Evolutionary conservation across 1,140 invertebrate species (phyloP).

Genomic region (Dreissena rostriformis): DNA sequence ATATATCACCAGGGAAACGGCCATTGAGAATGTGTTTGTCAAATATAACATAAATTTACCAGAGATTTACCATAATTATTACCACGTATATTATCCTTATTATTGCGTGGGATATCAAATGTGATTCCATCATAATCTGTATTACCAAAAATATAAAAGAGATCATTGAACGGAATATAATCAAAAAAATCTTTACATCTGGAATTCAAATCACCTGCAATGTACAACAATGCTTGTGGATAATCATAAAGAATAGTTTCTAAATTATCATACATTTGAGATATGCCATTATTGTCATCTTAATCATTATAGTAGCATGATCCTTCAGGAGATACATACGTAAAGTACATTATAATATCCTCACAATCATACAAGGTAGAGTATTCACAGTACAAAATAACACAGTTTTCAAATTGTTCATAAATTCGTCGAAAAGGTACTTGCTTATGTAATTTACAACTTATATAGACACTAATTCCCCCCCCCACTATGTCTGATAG

Average conservation of each 20-base stretch:
- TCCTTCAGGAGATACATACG: conserved; percentile 1
- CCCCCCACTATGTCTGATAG: no score
- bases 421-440: neutral
- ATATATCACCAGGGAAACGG: conserved; percentile 21
- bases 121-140: conserved; percentile 19
- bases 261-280: neutral
- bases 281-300: conserved; percentile 20
- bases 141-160: conserved; percentile 28
- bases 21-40: conserved; percentile 31
- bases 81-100: conserved; percentile 9
- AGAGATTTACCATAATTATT: conserved; percentile 27
- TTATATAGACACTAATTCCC: no score
- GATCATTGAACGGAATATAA: conserved; percentile 24
- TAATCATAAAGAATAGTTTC: conserved; percentile 10
- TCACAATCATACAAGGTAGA: neutral
- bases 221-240: conserved; percentile 2
- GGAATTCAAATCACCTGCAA: conserved; percentile 7
- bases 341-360: conserved; percentile 1
- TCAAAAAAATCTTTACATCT: conserved; percentile 18
- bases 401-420: neutral
- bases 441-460: neutral
- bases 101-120: conserved; percentile 6
- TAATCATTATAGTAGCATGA: neutral
- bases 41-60: conserved; percentile 34
- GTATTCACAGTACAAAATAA: neutral